Evolutionary conservation across 2,113 vertebrate species (phyloP).

Genomic region (Entelurus aequoreus): DNA sequence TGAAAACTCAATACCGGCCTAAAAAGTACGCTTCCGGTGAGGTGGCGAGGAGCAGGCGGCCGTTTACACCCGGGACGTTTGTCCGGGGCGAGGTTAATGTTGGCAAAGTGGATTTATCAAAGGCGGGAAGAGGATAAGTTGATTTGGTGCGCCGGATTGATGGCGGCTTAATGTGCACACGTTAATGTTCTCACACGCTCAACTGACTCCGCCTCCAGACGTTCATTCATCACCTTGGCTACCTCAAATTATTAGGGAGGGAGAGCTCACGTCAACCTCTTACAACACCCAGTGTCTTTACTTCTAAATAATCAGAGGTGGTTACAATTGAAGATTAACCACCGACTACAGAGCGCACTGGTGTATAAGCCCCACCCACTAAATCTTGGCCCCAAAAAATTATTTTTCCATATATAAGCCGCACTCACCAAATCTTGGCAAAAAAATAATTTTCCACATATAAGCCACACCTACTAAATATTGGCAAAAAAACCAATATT

Average conservation of each 20-base stretch:
- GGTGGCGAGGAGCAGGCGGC: constrained; percentile 28
- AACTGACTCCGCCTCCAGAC: constrained; percentile 57
- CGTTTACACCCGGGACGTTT: constrained; percentile 47
- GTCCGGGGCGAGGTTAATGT: constrained; percentile 50
- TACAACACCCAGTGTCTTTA: too few species aligned
- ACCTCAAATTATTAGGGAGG: constrained; percentile 58
- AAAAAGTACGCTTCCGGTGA: constrained; percentile 31
- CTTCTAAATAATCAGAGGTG: too few species aligned
- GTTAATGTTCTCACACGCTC: constrained; percentile 59
- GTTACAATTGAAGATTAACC: too few species aligned
- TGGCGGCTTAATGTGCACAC: constrained; percentile 65
- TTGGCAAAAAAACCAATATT: too few species aligned
- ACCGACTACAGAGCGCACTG: too few species aligned
- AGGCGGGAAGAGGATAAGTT: constrained; percentile 47
- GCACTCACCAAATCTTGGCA: too few species aligned
- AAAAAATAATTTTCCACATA: too few species aligned
- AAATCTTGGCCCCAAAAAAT: too few species aligned
- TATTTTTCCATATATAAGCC: too few species aligned
- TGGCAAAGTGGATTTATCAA: constrained; percentile 59
- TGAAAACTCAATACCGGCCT: constrained; percentile 37
- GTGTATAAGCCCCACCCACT: too few species aligned
- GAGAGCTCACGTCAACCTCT: neutral
- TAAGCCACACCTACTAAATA: too few species aligned
- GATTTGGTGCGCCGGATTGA: constrained; percentile 70
- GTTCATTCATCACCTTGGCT: constrained; percentile 63